Evolutionary conservation across 2,888 invertebrate species (phyloP), one percentile per base, ranked within the genome.

Genomic region (Agrochola litura): DNA sequence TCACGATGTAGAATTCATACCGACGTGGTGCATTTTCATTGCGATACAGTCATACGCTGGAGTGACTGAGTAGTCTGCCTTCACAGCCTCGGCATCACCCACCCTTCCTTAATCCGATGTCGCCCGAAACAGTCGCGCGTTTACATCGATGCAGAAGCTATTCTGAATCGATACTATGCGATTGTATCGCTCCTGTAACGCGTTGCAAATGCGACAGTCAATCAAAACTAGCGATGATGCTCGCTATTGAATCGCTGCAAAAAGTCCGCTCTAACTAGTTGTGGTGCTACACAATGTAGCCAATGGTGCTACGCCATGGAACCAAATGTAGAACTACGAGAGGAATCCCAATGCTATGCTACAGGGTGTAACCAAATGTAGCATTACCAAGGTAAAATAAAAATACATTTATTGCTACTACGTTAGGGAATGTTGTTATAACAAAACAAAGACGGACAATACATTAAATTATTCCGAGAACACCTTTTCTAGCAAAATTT

Each of bases 401-500:
- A 22, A 60, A 49, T 14, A 74, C 12, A 16, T 22, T 43, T 30
- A 9, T 63, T 54, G 6, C 14, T 37, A 37, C 25, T 25, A 43
- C n/a, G 46, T 30, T 37, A 64, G 1, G 14, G 4, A 54, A 63
- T 37, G n/a, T 46, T 63, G 9, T 43, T 19, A 52, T 52, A 52
- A 76, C 41, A 61, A 73, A 79, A 63, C n/a, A 41, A 49, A 60
- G 49, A 61, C 54, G 54, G 68, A 71, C 58, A 72, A 61, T 41
- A 61, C 73, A 73, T 79, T 71, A 52, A 71, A 78, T 71, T 72
- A 80, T 79, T 58, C 78, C 43, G 25, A 65, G 56, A 43, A 37
- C 71, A 72, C 58, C 64, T 81, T 81, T 68, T 37, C 43, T 16
- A 25, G 30, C 63, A 19, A 64, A 74, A 79, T 79, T 37, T 81